Percentiles rank a stretch among this genome's conserved stretches.
phyloP scores from a whole-genome alignment of 2,797 vertebrate species.

The Lycodopsis pacificus region DNA sequence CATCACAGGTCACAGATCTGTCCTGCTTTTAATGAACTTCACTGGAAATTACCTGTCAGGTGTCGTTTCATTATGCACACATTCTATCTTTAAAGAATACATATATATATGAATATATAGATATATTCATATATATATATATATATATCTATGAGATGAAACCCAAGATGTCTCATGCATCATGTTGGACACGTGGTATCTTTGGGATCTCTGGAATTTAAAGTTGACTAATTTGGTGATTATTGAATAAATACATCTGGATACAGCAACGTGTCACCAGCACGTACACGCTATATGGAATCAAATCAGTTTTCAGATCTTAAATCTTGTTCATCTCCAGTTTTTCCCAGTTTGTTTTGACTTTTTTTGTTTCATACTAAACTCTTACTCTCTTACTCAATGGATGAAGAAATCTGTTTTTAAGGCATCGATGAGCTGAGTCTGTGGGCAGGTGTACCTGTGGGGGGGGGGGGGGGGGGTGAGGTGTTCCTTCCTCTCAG shows the following conservation, averaged over 20 bases:
- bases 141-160: no score
- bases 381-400: no score
- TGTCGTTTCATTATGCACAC: neutral
- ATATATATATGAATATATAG: no score
- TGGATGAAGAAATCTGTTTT: no score
- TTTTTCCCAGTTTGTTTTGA: neutral
- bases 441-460: neutral
- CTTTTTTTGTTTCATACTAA: neutral
- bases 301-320: neutral
- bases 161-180: neutral
- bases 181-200: neutral
- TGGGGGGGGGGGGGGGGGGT: neutral
- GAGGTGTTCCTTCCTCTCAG: neutral
- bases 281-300: no score
- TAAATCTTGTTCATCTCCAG: neutral
- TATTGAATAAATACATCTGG: neutral
- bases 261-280: neutral
- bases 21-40: constrained; percentile 28
- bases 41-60: constrained; percentile 21
- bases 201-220: neutral
- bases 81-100: no score
- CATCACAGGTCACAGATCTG: constrained; percentile 24
- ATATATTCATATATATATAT: no score
- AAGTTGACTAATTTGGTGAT: neutral
- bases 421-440: neutral